Evolutionary conservation across 2,113 vertebrate genomes (phyloP).

Genomic region (Otus sunia): DNA sequence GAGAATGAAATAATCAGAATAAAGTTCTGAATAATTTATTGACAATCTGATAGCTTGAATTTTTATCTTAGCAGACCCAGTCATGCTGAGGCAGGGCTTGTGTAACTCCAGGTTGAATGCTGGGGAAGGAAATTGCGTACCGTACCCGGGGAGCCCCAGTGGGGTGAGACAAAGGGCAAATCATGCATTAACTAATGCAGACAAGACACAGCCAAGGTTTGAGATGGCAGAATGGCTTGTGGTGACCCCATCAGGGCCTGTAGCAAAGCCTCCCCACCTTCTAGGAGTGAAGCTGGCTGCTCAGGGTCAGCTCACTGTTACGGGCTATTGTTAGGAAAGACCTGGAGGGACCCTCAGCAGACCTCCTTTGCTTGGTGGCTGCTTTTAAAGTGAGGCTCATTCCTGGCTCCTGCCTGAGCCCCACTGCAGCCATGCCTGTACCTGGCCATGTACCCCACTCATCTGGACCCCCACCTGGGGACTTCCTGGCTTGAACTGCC

Average conservation of each 20-base stretch:
- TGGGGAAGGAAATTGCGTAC: neutral
- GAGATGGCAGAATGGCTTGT: neutral
- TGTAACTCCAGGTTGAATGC: neutral
- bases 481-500: neutral
- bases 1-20: neutral
- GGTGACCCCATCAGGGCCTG: neutral
- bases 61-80: neutral
- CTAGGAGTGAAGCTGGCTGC: neutral
- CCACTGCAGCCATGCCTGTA: neutral
- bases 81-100: neutral
- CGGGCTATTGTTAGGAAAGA: neutral
- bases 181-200: neutral
- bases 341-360: neutral
- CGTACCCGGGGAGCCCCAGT: neutral
- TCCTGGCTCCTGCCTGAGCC: neutral
- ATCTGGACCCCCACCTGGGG: rapidly evolving
- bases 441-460: neutral
- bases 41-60: neutral
- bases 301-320: neutral
- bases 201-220: neutral
- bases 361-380: neutral
- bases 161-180: neutral
- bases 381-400: neutral
- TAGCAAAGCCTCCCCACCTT: neutral
- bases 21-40: neutral